phyloP scores from a whole-genome alignment of 1,140 invertebrate genomes.

The Muscidifurax raptorellus region DNA sequence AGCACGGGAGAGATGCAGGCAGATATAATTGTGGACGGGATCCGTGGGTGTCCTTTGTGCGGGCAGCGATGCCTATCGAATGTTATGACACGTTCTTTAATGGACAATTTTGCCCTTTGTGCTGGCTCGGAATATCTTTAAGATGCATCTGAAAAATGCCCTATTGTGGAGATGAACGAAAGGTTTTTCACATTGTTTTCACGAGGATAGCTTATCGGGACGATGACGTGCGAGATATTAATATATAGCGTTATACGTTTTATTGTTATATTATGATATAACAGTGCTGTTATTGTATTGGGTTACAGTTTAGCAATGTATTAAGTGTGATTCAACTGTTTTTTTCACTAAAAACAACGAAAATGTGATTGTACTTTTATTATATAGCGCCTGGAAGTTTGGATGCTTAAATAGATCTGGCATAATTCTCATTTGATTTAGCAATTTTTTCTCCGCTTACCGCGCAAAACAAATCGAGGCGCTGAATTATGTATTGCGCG shows the following conservation, averaged over 20 bases:
- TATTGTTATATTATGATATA: too few relatives aligned
- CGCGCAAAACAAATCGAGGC: conserved; percentile 1
- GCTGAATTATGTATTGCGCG: conserved; percentile 36
- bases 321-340: too few relatives aligned
- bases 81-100: conserved; percentile 44
- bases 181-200: not conserved
- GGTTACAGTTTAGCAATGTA: too few relatives aligned
- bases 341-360: too few relatives aligned
- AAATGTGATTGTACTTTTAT: too few relatives aligned
- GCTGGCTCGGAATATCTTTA: not conserved
- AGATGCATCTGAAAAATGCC: not conserved
- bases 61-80: conserved; percentile 12
- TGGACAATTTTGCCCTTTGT: not conserved
- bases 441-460: not conserved
- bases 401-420: not conserved
- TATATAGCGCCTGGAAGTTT: not conserved
- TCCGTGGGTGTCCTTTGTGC: conserved; percentile 25
- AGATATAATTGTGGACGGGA: conserved; percentile 25
- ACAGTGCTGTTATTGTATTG: too few relatives aligned
- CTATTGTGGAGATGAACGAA: not conserved
- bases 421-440: not conserved
- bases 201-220: not conserved
- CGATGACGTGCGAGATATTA: too few relatives aligned
- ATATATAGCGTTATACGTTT: too few relatives aligned
- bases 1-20: conserved; percentile 7